Base-by-base conservation (phyloP, 2,888 invertebrate genomes). In the Hanleya hanleyi region DNA sequence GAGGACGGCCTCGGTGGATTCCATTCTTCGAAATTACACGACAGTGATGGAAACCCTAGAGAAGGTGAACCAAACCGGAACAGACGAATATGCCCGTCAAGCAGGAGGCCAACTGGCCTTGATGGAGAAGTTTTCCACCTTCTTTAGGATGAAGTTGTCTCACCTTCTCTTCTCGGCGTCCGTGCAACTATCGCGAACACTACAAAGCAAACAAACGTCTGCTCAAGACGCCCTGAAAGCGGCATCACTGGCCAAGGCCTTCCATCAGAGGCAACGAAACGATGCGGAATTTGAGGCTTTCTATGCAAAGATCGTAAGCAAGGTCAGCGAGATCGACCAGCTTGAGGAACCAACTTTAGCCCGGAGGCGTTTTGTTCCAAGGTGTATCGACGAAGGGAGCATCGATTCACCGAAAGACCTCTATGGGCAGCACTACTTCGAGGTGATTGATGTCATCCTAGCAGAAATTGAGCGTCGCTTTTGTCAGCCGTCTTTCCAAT, bases 71-170 rank as follows among this genome's bases (percentile, higher is more conserved):
- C 37, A 35, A 35, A 49, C 57, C 32, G 57, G 68, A 32, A 61
- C 41, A 36, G 69, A 73, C 61, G 73, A 77, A 41, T 71, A 68
- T 57, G 70, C 57, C 15, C 51, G 73, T n/a, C 51, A 71, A 29
- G 74, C 76, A 35, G 74, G 73, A 38, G 77, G 77, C 18, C 50
- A 70, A 35, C 38, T 51, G 2, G 29, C 71, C 6, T 38, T 71
- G 38, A 75, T 73, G 73, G 51, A 70, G 32, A 76, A 74, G 38
- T 76, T 77, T 38, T 51, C 64, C 51, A 71, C 70, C n/a, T 77
- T 38, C 35, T 76, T 74, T 71, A 71, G 69, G 26, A 35, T 76
- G 36, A 37, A 73, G 32, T 33, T 77, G n/a, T 47, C 73, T 26
- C 71, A 75, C 62, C 47, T 71, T 50, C n/a, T 70, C n/a, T 77